Percentiles rank a stretch among this genome's conserved stretches.
These are phyloP conservation scores for Phylloscopus collybita DNA, from an alignment of 2,797 vertebrate genomes.

Conservation along the genomic window DNA sequence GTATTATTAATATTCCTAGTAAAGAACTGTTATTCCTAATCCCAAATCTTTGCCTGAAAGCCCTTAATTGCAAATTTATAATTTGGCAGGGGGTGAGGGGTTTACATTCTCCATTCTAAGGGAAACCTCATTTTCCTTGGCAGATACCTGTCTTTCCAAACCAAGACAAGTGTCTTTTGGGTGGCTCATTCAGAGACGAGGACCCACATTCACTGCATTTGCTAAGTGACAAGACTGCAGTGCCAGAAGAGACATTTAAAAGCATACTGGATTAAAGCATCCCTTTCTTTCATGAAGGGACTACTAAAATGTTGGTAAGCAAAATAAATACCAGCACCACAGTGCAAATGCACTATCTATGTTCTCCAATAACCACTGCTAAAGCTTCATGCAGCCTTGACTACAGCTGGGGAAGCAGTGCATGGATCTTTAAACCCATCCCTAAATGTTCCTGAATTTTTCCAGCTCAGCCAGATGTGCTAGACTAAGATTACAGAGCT, in stretches of 20 bases:
- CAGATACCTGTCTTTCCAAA: no score
- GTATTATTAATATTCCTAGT: no score
- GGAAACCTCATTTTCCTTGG: no score
- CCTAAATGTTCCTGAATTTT: background rate
- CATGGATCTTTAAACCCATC: background rate
- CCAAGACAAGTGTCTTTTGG: background rate
- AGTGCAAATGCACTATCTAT: background rate
- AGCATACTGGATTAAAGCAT: background rate
- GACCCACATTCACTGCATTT: background rate
- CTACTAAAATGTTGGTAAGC: background rate
- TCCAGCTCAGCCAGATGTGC: background rate
- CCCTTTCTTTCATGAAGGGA: background rate
- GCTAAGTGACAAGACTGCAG: background rate
- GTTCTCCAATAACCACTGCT: background rate
- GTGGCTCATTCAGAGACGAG: background rate
- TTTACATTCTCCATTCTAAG: no score
- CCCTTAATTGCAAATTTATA: no score
- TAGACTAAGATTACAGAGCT: background rate
- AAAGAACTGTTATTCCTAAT: no score
- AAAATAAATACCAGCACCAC: background rate
- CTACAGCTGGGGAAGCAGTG: background rate
- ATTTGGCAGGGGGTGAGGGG: no score
- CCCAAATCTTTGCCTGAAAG: no score
- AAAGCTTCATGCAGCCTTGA: background rate
- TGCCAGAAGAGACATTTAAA: background rate